Evolutionary conservation across 2,888 invertebrate species (phyloP).

Genomic region (Allolobophora icterica): DNA sequence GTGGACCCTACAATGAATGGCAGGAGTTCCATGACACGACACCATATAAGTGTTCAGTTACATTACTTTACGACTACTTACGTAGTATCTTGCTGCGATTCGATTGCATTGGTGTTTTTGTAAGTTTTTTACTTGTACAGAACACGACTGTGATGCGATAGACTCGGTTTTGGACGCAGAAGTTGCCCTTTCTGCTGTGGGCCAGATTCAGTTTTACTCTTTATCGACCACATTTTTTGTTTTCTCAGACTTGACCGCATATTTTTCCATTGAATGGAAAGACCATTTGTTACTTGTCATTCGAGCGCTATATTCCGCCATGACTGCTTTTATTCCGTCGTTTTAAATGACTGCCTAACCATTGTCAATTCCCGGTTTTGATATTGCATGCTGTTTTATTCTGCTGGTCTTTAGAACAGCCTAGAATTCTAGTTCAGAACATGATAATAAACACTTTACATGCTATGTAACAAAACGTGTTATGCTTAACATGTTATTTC

Average conservation of each 20-base stretch:
- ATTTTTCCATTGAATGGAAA: neutral
- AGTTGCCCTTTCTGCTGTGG: neutral
- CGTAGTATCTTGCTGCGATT: neutral
- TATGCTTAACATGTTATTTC: neutral
- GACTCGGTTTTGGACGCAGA: neutral
- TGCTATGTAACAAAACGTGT: neutral
- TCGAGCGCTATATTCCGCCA: neutral
- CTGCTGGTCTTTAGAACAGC: neutral
- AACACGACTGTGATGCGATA: neutral
- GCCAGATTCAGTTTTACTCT: neutral
- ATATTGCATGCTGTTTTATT: neutral
- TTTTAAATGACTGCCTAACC: neutral
- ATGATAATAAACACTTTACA: neutral
- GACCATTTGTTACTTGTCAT: slow-evolving; percentile 2
- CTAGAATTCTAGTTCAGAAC: neutral
- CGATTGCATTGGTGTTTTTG: neutral
- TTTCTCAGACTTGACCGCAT: neutral
- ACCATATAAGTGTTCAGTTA: neutral
- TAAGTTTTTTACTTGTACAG: neutral
- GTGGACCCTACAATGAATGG: neutral
- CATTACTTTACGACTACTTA: neutral
- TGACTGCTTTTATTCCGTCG: neutral
- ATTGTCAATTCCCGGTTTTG: neutral
- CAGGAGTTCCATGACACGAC: neutral
- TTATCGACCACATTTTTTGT: too few species aligned